These are phyloP conservation scores for Mylabris sibirica DNA, from an alignment of 2,888 invertebrate genomes.

Conservation along the genomic window DNA sequence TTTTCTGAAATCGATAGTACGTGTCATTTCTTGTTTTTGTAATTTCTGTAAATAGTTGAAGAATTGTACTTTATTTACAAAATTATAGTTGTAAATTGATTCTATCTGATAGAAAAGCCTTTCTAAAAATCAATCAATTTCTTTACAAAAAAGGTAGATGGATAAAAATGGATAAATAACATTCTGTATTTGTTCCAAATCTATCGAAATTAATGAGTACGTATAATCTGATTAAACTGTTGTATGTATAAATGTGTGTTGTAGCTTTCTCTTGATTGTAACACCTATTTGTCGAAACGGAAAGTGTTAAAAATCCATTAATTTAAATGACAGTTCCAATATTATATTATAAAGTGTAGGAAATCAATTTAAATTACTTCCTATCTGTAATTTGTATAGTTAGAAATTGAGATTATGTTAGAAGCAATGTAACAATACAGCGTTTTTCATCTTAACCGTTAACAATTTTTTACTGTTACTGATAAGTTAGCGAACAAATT, in stretches of 20 bases:
- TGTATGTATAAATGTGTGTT: neutral
- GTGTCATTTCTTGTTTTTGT: too few relatives aligned
- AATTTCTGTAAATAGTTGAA: too few relatives aligned
- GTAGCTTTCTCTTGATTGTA: neutral
- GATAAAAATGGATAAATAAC: neutral
- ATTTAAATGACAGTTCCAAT: neutral
- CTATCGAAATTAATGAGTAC: neutral
- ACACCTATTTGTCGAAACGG: neutral
- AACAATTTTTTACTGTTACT: too few relatives aligned
- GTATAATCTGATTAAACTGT: neutral
- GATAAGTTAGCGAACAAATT: too few relatives aligned
- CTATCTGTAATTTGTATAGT: neutral
- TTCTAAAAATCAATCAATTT: constrained; percentile 11
- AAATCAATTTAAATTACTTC: neutral
- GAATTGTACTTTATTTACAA: neutral
- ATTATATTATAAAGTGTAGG: neutral
- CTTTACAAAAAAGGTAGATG: neutral
- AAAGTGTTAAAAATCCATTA: constrained; percentile 8
- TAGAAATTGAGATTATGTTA: neutral
- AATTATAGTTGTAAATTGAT: neutral
- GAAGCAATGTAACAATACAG: too few relatives aligned
- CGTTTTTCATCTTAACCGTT: too few relatives aligned
- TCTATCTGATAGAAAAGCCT: neutral
- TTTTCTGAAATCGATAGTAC: too few relatives aligned
- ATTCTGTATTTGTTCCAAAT: neutral